These are phyloP conservation scores for Phalera bucephala DNA, from an alignment of 2,888 invertebrate genomes.

Conservation along the genomic window DNA sequence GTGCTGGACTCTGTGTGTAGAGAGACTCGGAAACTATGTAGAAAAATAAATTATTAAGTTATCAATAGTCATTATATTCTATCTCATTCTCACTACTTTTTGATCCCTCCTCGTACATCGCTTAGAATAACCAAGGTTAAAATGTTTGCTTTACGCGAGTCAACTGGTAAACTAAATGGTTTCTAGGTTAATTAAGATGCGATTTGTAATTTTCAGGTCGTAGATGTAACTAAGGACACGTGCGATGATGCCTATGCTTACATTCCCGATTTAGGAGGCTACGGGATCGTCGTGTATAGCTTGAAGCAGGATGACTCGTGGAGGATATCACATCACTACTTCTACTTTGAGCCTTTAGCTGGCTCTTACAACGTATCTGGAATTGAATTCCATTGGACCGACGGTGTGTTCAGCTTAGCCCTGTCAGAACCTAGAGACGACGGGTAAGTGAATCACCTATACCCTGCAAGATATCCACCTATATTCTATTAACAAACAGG, in stretches of 20 bases:
- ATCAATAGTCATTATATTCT: no score
- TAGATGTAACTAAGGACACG: constrained; percentile 86
- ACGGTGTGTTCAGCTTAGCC: constrained; percentile 90
- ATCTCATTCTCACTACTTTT: no score
- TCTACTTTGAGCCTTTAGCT: constrained; percentile 91
- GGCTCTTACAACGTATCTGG: constrained; percentile 91
- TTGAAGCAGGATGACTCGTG: constrained; percentile 89
- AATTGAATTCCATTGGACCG: constrained; percentile 93
- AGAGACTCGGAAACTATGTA: no score
- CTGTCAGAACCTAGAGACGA: constrained; percentile 84
- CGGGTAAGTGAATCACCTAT: constrained; percentile 59
- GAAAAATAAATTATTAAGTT: no score
- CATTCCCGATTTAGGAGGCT: constrained; percentile 89
- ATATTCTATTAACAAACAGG: neutral
- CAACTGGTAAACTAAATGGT: neutral
- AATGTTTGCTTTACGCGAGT: neutral
- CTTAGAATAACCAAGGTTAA: no score
- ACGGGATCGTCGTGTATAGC: constrained; percentile 90
- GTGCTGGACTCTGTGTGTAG: no score
- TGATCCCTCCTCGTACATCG: no score
- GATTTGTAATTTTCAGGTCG: constrained; percentile 73
- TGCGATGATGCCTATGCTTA: constrained; percentile 91
- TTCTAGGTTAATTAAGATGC: neutral
- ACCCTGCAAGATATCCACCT: neutral
- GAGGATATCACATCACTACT: constrained; percentile 91